These are phyloP conservation scores for Drosophila meridionalis DNA, from an alignment of 2,888 invertebrate species.

Conservation along the genomic window DNA sequence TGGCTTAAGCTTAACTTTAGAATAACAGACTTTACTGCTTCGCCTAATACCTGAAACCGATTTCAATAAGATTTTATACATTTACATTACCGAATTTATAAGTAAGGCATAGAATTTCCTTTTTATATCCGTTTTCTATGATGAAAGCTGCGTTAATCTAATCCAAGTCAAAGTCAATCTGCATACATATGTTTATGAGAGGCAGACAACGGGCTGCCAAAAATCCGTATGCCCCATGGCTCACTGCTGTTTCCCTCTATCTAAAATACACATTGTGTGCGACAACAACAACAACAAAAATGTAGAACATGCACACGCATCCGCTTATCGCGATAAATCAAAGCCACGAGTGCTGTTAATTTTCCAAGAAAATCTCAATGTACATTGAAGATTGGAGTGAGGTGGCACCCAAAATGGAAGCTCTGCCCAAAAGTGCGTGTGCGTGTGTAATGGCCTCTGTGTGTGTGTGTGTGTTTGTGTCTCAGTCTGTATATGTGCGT, in stretches of 20 bases:
- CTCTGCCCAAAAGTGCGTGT: slow-evolving; percentile 25
- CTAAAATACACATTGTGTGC: slow-evolving; percentile 32
- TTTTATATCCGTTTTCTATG: slow-evolving; percentile 27
- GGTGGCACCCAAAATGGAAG: slow-evolving; percentile 41
- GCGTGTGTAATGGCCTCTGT: slow-evolving; percentile 28
- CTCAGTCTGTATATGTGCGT: slow-evolving; percentile 5
- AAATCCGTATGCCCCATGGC: slow-evolving; percentile 28
- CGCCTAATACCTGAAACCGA: not conserved
- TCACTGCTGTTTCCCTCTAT: not conserved
- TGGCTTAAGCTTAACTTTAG: not conserved
- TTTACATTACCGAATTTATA: not conserved
- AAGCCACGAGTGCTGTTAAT: slow-evolving; percentile 80
- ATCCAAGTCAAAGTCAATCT: slow-evolving; percentile 72
- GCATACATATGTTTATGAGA: slow-evolving; percentile 61
- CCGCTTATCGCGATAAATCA: slow-evolving; percentile 80
- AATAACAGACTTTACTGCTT: not conserved
- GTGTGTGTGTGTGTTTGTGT: slow-evolving; percentile 4
- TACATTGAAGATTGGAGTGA: not conserved
- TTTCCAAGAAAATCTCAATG: slow-evolving; percentile 71
- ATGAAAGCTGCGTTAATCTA: slow-evolving; percentile 58
- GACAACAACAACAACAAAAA: slow-evolving; percentile 39
- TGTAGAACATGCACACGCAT: slow-evolving; percentile 38
- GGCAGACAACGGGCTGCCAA: slow-evolving; percentile 43
- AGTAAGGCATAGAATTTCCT: not conserved
- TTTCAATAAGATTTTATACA: not conserved